Evolutionary conservation across 2,888 invertebrate species (phyloP), one percentile per base, ranked within the genome.

Genomic region (Cataglyphis altisquamis): DNA sequence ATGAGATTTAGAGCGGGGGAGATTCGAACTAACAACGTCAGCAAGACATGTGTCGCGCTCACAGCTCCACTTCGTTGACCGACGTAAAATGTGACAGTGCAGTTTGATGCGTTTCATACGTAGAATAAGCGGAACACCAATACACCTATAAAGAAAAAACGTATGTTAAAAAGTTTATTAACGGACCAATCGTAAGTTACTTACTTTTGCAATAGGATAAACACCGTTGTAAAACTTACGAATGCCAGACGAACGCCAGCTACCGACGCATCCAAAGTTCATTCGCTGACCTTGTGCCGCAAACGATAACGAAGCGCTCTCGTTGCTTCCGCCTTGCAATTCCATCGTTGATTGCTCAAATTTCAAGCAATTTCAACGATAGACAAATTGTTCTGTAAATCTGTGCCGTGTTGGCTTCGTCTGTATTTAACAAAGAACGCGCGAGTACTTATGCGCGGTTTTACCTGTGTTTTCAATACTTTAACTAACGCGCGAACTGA

Each of bases 81-180:
- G 90, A 90, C 86, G 88, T 89, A 85, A 91, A 92, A 92, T 92
- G 90, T 90, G 91, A 85, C 90, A 86, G 88, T 89, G 68, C 41
- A 81, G 73, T 78, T 55, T 78, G 73, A 82, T 60, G 21, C 62
- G 86, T 66, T 85, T 70, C 73, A 55, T 52, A 78, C 72, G n/a
- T 1, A 84, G 86, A 73, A 87, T 90, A 90, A 90, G 87, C 88
- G 86, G 39, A 10, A 15, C 10, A 21, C 2, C 39, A 12, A 12
- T n/a, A 15, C 18, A 21, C 0, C 21, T 10, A 12, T 12, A 6
- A 64, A 18, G 64, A 21, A 15, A 39, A 41, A 66, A 41, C 12
- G 12, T 3, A 5, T 3, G 12, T 36, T 12, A 25, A 66, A 8
- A 25, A 72, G 25, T 6, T 21, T 21, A 57, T 57, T 57, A 57